A percentile compares a stretch with the other conserved stretches of the same genome.
These are phyloP conservation scores for Gambusia affinis DNA, from an alignment of 2,113 vertebrate species.

Conservation along the genomic window DNA sequence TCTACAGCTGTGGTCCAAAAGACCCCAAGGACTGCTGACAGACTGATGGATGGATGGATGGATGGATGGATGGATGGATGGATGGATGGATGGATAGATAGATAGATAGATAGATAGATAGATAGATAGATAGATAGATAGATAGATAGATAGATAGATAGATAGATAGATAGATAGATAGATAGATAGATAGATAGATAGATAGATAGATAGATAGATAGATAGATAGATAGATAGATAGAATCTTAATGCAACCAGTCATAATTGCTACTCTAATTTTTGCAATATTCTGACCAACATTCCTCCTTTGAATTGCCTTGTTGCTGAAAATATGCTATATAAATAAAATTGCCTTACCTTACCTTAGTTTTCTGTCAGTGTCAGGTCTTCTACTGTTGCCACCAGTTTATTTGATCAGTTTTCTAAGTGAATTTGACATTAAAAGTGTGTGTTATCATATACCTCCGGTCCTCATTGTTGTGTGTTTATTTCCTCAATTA, in stretches of 20 bases:
- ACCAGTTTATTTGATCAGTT: neutral
- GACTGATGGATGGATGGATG: neutral
- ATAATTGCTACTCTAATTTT: slow-evolving; percentile 54
- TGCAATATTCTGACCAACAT: slow-evolving; percentile 47
- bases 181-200: slow-evolving; percentile 10
- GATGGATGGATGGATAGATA: slow-evolving; percentile 18
- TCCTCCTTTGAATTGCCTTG: too few relatives aligned
- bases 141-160: slow-evolving; percentile 15
- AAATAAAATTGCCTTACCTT: too few relatives aligned
- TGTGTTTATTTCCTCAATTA: neutral
- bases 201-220: slow-evolving; percentile 9
- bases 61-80: slow-evolving; percentile 9
- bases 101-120: slow-evolving; percentile 16
- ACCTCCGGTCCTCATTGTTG: neutral
- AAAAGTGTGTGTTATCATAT: neutral
- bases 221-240: slow-evolving; percentile 8
- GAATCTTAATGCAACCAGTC: slow-evolving; percentile 54
- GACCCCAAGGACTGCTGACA: neutral
- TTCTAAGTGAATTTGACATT: too few relatives aligned
- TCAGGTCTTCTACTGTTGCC: neutral
- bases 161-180: slow-evolving; percentile 12
- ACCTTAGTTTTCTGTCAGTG: neutral
- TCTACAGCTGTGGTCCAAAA: slow-evolving; percentile 44
- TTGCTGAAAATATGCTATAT: too few relatives aligned
- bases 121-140: slow-evolving; percentile 10